Base-by-base conservation (phyloP, 2,888 invertebrate species). In the Ferdinandea cuprea region DNA sequence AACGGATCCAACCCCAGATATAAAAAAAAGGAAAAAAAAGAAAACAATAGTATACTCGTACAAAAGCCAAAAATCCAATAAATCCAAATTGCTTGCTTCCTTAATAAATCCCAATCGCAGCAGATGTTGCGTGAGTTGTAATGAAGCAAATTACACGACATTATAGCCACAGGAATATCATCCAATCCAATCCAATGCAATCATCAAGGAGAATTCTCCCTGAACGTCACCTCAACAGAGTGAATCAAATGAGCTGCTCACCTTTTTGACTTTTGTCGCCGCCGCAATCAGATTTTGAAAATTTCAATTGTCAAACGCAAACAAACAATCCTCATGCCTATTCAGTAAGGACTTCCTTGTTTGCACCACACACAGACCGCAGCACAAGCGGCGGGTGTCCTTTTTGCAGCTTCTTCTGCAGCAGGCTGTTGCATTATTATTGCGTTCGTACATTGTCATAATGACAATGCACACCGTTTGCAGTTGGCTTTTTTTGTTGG, bases 121-220 rank as follows among this genome's bases (percentile, higher is more conserved):
- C 83, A 83, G 83, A 68, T 83, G 83, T 83, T 73, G 17, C 50
- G 37, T 59, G 77, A 72, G 72, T 73, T 76, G 83, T 83, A 83
- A 83, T 83, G 78, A 83, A 83, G 61, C 72, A 72, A 83, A 83
- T 83, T 83, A 83, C 78, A 83, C 78, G 78, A 78, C 72, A 83
- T 78, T 78, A n/a, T n/a, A 83, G 72, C 68, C 72, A 61, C 59
- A 76, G 65, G 72, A 61, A 83, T 58, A 48, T 56, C 25, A 25
- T 25, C 5, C 2, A 25, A 25, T 5, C 25, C 37, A 13, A 13
- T 37, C 35, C 35, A 37, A 40, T 40, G 13, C 13, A 15, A n/a
- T 17, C 15, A 8, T 40, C 6, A 56, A 21, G n/a, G 25, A 48
- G n/a, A 17, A 19, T 13, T 9, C 15, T 40, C 15, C 50, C 48